Evolutionary conservation across 2,113 vertebrate species (phyloP).

Genomic region (Amblyopsis rosae): DNA sequence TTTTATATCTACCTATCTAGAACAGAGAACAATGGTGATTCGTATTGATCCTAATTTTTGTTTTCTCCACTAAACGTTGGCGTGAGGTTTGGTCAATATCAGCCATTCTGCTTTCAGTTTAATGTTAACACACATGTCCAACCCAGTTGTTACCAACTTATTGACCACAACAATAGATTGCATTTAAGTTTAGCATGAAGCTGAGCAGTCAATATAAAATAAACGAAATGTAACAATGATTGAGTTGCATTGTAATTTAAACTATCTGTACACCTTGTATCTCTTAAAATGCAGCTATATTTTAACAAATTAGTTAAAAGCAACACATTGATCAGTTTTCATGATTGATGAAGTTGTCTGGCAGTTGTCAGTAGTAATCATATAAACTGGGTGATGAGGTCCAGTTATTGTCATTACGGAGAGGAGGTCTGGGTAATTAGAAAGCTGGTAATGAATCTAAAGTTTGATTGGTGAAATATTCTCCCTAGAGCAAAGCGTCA

Average conservation of each 20-base stretch:
- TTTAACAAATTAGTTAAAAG: conserved; percentile 29
- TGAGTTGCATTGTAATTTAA: conserved; percentile 4
- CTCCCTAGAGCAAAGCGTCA: neutral
- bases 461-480: conserved; percentile 19
- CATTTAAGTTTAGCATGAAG: conserved; percentile 21
- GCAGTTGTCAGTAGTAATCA: conserved; percentile 29
- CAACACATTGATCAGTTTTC: conserved; percentile 34
- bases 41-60: no score
- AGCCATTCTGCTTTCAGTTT: no score
- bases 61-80: no score
- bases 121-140: no score
- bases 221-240: neutral
- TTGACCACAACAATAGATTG: conserved; percentile 13
- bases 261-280: conserved; percentile 9
- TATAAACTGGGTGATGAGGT: conserved; percentile 30
- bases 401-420: conserved; percentile 15
- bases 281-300: conserved; percentile 5
- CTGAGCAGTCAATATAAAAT: conserved; percentile 10
- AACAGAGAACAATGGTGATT: no score
- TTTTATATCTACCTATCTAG: no score
- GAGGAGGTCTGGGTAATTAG: neutral
- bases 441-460: conserved; percentile 22
- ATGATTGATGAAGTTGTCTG: conserved; percentile 22
- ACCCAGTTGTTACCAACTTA: neutral
- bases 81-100: no score